Evolutionary conservation across 2,888 invertebrate genomes (phyloP), one percentile per base, ranked within the genome.

Genomic region (Hirtodrosophila alboralis): DNA sequence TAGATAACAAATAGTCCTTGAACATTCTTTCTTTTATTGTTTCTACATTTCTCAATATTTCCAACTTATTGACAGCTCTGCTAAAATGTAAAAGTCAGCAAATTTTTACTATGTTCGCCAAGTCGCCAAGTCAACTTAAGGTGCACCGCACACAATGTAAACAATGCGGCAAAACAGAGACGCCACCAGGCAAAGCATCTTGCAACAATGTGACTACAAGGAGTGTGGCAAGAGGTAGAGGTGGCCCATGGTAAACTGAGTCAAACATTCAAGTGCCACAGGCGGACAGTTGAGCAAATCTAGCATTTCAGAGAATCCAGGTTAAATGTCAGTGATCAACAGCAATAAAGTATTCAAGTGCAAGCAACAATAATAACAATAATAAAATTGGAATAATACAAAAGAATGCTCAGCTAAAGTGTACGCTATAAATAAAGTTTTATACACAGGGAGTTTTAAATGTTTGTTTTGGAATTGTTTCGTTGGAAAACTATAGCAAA

Each of bases 221-320:
- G n/a, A n/a, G 21, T 3, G 2, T 28, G 1, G 8, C n/a, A 5
- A 0, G 1, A 3, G 2, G n/a, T n/a, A n/a, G n/a, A n/a, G n/a
- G n/a, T n/a, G n/a, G n/a, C n/a, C n/a, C n/a, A n/a, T n/a, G n/a
- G 53, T 52, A 48, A 57, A n/a, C 21, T 34, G 49, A 40, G 33
- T 33, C 34, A 63, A n/a, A 43, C 36, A 47, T 28, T 53, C 48
- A 52, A 63, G 47, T 40, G 67, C 47, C 49, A n/a, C n/a, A n/a
- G 3, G 38, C 9, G 13, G 45, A 16, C 45, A 36, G 7, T 18
- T 40, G 9, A 45, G 30, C n/a, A n/a, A 28, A 12, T 40, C 9
- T 0, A 26, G 44, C 33, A 37, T 21, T 23, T 2, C 6, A 21
- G 12, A 38, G 28, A 16, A 14, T 14, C 4, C 14, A 41, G 26